phyloP scores from a whole-genome alignment of 2,113 vertebrate genomes.

The Neotoma lepida region DNA sequence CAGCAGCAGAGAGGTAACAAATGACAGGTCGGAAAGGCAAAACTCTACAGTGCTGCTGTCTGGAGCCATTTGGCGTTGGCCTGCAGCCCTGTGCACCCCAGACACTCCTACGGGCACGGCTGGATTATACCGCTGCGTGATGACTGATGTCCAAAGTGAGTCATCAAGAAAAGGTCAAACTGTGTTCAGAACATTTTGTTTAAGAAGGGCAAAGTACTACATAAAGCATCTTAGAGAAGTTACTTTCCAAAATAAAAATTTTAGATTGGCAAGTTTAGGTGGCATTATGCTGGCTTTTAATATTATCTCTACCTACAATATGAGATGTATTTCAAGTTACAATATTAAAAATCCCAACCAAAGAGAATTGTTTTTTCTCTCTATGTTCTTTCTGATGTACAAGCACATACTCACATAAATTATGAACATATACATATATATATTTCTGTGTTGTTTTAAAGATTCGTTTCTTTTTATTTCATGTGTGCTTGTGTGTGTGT shows the following conservation, averaged over 20 bases:
- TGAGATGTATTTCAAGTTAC: not conserved
- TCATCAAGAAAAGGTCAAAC: constrained; percentile 65
- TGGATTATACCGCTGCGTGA: not conserved
- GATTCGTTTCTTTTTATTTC: not conserved
- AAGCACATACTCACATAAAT: not conserved
- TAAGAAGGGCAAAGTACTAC: constrained; percentile 56
- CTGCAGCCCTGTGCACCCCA: constrained; percentile 2
- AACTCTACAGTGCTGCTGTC: not conserved
- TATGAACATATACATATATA: not conserved
- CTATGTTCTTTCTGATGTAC: not conserved
- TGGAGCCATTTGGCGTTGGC: constrained; percentile 9
- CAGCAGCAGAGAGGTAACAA: constrained; percentile 5
- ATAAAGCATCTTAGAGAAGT: constrained; percentile 65
- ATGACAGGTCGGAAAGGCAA: not conserved
- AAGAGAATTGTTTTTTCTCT: constrained; percentile 28
- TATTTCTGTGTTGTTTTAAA: not conserved
- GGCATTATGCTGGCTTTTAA: constrained; percentile 26
- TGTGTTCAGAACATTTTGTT: constrained; percentile 71
- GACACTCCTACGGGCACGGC: not conserved
- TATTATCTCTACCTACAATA: constrained; percentile 40
- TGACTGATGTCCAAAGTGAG: constrained; percentile 65
- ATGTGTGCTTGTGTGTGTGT: no score
- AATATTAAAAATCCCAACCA: constrained; percentile 19
- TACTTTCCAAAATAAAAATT: constrained; percentile 54
- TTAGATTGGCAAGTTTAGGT: not conserved